Conservation (phyloP, 64 coral and sea anemone genomes). For the Acropora tenuis region DNA sequence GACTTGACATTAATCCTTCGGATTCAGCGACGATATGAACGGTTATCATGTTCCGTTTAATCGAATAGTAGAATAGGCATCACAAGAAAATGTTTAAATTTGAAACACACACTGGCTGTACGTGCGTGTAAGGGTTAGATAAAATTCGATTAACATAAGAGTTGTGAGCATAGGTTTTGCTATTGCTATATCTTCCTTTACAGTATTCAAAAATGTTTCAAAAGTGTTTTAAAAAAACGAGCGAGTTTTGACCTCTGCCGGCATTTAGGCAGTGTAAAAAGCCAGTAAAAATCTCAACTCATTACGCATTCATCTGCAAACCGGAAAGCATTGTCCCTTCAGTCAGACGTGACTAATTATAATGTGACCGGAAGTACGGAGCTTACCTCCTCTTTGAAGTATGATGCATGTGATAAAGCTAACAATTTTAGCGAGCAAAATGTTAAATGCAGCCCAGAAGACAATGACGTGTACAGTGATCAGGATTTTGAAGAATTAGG, state of each 20-base stretch:
- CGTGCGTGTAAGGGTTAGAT: constrained; percentile 2
- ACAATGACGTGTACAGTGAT: constrained; percentile 6
- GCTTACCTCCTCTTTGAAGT: constrained; percentile 25
- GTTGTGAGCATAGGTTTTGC: constrained; percentile 45
- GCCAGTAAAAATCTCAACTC: constrained; percentile 20
- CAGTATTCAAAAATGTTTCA: constrained; percentile 33
- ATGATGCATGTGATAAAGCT: constrained; percentile 51
- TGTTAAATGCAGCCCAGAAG: constrained; percentile 37
- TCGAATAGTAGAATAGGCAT: constrained; percentile 43
- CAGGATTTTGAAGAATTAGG: constrained; percentile 49
- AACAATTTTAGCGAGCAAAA: not conserved
- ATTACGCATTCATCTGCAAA: constrained; percentile 31
- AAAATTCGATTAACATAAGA: constrained; percentile 32
- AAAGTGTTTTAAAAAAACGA: too few relatives aligned
- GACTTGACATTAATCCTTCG: constrained; percentile 2
- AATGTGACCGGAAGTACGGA: constrained; percentile 42
- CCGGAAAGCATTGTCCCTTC: constrained; percentile 12
- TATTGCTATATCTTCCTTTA: constrained; percentile 44
- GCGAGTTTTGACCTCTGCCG: not conserved
- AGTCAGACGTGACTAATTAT: constrained; percentile 57
- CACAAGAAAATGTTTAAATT: constrained; percentile 52
- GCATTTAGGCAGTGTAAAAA: constrained; percentile 25
- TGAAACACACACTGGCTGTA: constrained; percentile 23
- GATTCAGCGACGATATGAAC: constrained; percentile 20
- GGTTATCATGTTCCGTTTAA: constrained; percentile 33